phyloP scores from a whole-genome alignment of 2,888 invertebrate species.

The Lasiommata megera region DNA sequence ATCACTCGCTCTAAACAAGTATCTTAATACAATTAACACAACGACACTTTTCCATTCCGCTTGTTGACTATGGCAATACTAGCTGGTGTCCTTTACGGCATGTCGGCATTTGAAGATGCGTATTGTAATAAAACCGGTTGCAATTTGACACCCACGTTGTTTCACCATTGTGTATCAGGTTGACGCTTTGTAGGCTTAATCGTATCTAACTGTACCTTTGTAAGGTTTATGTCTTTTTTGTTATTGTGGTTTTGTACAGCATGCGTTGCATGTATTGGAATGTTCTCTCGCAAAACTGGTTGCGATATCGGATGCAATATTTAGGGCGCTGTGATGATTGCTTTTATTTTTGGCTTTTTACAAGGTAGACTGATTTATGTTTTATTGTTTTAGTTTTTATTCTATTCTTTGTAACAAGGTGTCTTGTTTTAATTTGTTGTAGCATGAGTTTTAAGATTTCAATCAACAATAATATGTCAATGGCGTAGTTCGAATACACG shows the following conservation, averaged over 20 bases:
- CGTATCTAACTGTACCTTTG: slow-evolving; percentile 18
- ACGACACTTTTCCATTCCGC: slow-evolving; percentile 33
- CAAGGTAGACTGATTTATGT: neutral
- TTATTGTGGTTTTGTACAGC: neutral
- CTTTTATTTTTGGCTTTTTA: neutral
- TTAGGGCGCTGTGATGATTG: neutral
- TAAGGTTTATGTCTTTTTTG: slow-evolving; percentile 8
- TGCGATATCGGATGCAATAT: neutral
- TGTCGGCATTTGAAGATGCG: slow-evolving; percentile 33
- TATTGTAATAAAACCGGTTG: slow-evolving; percentile 36
- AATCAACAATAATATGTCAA: neutral
- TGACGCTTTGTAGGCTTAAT: slow-evolving; percentile 12
- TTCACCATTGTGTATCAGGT: slow-evolving; percentile 26
- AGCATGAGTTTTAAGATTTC: neutral
- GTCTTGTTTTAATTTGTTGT: neutral
- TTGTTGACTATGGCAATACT: slow-evolving; percentile 37
- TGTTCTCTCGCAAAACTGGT: neutral
- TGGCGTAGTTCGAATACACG: slow-evolving; percentile 1
- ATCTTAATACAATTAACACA: slow-evolving; percentile 26
- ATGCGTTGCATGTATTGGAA: neutral
- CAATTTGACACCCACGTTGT: slow-evolving; percentile 36
- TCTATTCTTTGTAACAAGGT: neutral
- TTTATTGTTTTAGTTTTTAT: neutral
- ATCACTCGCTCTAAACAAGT: slow-evolving; percentile 40
- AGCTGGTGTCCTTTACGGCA: slow-evolving; percentile 43